These are phyloP conservation scores for Takifugu bimaculatus DNA, from an alignment of 2,113 vertebrate genomes.

Conservation along the genomic window DNA sequence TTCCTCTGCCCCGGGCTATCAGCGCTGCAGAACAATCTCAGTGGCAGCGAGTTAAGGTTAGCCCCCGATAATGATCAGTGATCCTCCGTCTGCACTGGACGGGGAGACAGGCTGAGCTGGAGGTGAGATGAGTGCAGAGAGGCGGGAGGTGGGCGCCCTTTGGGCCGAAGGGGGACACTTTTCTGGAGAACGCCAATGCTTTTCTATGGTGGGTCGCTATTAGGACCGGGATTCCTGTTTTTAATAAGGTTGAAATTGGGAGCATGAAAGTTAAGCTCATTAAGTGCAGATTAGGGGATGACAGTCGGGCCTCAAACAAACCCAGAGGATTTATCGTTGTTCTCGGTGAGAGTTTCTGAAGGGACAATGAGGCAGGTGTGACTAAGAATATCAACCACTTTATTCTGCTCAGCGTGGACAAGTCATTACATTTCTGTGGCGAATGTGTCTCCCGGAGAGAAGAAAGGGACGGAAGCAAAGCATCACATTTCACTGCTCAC, in stretches of 20 bases:
- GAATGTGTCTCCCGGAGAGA: too few relatives aligned
- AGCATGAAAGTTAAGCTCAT: neutral
- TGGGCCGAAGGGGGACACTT: neutral
- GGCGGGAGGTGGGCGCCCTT: neutral
- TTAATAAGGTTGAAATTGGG: neutral
- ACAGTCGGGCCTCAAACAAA: neutral
- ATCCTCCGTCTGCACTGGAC: constrained; percentile 38
- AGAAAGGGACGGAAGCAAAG: too few relatives aligned
- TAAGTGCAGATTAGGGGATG: neutral
- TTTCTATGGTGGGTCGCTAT: neutral
- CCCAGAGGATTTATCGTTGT: neutral
- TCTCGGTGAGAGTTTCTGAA: neutral
- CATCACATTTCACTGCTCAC: too few relatives aligned
- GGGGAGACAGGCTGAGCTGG: constrained; percentile 23
- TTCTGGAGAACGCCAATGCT: neutral
- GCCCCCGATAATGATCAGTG: constrained; percentile 61
- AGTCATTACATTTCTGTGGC: too few relatives aligned
- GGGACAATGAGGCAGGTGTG: neutral
- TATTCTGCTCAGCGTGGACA: neutral
- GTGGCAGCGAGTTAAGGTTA: constrained; percentile 40
- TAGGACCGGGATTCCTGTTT: neutral
- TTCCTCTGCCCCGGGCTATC: constrained; percentile 46
- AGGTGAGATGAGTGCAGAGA: constrained; percentile 1
- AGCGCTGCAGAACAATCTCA: constrained; percentile 42
- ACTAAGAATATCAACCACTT: neutral